These are phyloP conservation scores for Calonectris borealis DNA, from an alignment of 2,113 vertebrate species.

Conservation along the genomic window DNA sequence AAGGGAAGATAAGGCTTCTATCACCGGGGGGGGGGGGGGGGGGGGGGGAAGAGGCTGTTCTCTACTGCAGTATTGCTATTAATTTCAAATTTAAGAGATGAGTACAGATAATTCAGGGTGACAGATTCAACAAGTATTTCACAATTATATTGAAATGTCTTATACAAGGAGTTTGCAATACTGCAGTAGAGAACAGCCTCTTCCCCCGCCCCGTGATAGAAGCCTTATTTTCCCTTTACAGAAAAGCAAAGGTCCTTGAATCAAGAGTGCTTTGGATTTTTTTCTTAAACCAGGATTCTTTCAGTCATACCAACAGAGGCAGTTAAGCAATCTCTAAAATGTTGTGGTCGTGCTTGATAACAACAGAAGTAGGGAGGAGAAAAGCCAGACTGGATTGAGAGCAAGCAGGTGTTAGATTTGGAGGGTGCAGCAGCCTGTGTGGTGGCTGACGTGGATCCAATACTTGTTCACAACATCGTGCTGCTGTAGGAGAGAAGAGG, in stretches of 20 bases:
- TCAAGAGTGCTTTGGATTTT: not conserved
- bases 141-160: not conserved
- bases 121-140: not conserved
- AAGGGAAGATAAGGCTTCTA: not conserved
- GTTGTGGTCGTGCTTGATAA: not conserved
- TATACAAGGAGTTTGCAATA: not conserved
- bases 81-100: not conserved
- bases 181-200: too few species aligned
- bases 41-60: not conserved
- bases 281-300: not conserved
- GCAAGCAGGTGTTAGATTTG: not conserved
- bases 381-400: not conserved
- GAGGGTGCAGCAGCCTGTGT: not conserved
- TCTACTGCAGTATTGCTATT: not conserved
- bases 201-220: too few species aligned
- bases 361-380: not conserved
- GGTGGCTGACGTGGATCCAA: not conserved
- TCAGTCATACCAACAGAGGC: not conserved
- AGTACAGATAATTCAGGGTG: not conserved
- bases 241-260: too few species aligned
- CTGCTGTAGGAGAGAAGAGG: not conserved
- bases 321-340: not conserved
- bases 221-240: too few species aligned
- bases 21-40: too few species aligned
- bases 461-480: not conserved